A percentile compares a stretch with the other conserved stretches of the same genome.
Conservation (phyloP, 2,113 vertebrate species). For the Astur gentilis region DNA sequence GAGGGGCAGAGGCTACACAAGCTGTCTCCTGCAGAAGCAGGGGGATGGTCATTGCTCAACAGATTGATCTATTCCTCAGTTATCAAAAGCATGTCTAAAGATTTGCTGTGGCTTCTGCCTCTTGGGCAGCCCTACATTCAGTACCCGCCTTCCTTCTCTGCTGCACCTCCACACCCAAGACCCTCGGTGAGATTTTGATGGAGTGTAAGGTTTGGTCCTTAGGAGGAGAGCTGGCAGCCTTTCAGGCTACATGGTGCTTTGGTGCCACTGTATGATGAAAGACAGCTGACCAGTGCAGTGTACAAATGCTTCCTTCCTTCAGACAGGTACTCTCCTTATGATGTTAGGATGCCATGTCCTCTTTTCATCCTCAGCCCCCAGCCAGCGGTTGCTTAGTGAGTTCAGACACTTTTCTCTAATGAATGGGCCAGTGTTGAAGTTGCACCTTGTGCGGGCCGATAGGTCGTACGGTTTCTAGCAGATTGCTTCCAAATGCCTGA, state of each 20-base stretch:
- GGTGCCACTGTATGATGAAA: neutral
- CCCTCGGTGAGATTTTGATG: neutral
- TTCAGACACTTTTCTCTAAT: neutral
- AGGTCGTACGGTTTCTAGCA: neutral
- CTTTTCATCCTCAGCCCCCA: neutral
- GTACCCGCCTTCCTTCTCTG: neutral
- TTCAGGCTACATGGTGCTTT: neutral
- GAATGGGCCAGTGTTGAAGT: neutral
- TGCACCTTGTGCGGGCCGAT: neutral
- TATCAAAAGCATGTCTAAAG: neutral
- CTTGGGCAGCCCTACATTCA: fast-evolving
- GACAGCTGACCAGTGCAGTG: neutral
- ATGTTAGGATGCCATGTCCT: neutral
- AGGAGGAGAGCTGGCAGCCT: neutral
- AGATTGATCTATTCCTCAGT: neutral
- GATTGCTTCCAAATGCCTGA: neutral
- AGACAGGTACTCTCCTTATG: neutral
- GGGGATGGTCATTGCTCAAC: neutral
- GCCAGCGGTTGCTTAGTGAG: neutral
- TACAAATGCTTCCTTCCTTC: neutral
- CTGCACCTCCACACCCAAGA: neutral
- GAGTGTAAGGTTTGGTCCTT: neutral
- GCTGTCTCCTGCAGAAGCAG: neutral
- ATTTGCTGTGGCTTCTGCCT: neutral
- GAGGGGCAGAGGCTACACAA: neutral